These are phyloP conservation scores for Oncorhynchus keta DNA, from an alignment of 2,113 vertebrate species.

Conservation along the genomic window DNA sequence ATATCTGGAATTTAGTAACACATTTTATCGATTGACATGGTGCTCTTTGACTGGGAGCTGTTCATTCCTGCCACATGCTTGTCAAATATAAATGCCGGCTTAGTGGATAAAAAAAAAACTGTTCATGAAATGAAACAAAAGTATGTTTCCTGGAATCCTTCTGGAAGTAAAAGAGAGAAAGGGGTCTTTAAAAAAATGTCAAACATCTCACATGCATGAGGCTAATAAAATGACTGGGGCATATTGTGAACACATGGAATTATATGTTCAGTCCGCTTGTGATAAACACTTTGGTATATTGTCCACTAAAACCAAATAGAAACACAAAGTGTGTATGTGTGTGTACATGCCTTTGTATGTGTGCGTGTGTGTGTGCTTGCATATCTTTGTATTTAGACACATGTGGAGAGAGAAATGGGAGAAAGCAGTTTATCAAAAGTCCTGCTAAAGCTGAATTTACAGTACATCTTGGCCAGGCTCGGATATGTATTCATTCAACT, in stretches of 20 bases:
- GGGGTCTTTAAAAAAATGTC: conserved; percentile 67
- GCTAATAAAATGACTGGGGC: conserved; percentile 70
- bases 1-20: too few species aligned
- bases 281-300: conserved; percentile 69
- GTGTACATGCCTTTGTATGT: not conserved
- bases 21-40: not conserved
- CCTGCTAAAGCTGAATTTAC: conserved; percentile 39
- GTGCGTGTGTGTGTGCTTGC: not conserved
- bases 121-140: conserved; percentile 66
- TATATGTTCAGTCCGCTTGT: conserved; percentile 62
- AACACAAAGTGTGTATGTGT: conserved; percentile 43
- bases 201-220: conserved; percentile 69
- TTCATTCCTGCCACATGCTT: conserved; percentile 38
- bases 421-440: conserved; percentile 42
- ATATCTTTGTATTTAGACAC: conserved; percentile 34
- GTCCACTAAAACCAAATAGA: conserved; percentile 36
- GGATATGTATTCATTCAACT: conserved; percentile 12
- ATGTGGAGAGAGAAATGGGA: conserved; percentile 56
- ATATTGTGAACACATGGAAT: conserved; percentile 76
- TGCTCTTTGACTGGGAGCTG: not conserved
- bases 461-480: conserved; percentile 13
- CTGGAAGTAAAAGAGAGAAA: conserved; percentile 56
- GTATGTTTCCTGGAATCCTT: conserved; percentile 63
- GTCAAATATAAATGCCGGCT: conserved; percentile 33
- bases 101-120: conserved; percentile 30